Percentiles rank a stretch among this genome's conserved stretches.
Evolutionary conservation across 2,797 vertebrate species (phyloP).

Genomic region (Sebastes trivittatus): DNA sequence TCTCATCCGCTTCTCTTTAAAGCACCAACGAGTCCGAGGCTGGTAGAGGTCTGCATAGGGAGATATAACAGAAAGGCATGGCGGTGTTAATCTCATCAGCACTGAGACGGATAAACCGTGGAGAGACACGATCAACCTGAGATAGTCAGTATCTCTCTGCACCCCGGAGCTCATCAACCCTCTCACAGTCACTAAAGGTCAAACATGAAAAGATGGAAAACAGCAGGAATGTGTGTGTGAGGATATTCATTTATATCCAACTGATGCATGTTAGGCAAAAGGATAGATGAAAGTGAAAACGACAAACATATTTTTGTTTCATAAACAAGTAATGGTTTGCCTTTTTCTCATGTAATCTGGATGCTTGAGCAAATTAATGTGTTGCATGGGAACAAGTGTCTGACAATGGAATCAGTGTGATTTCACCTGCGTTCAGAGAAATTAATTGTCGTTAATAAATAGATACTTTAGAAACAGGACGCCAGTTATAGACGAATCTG

Average conservation of each 20-base stretch:
- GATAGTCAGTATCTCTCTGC: slow-evolving; percentile 37
- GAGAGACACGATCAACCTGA: slow-evolving; percentile 48
- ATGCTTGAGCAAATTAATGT: background rate
- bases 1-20: slow-evolving; percentile 5
- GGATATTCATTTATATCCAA: background rate
- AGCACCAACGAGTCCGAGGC: background rate
- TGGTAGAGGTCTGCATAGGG: slow-evolving; percentile 17
- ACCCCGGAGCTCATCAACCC: slow-evolving; percentile 22
- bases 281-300: background rate
- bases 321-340: background rate
- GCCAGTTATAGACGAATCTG: background rate
- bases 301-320: background rate
- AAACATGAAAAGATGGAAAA: background rate
- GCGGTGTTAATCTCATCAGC: slow-evolving; percentile 61
- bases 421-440: background rate
- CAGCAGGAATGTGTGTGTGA: background rate
- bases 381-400: background rate
- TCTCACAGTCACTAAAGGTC: slow-evolving; percentile 43
- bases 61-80: slow-evolving; percentile 26
- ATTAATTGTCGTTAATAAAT: background rate
- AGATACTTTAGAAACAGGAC: background rate
- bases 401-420: background rate
- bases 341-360: background rate
- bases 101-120: slow-evolving; percentile 52
- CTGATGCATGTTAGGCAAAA: background rate